Evolutionary conservation across 2,888 invertebrate species (phyloP).

Genomic region (Ectropis crepuscularia): DNA sequence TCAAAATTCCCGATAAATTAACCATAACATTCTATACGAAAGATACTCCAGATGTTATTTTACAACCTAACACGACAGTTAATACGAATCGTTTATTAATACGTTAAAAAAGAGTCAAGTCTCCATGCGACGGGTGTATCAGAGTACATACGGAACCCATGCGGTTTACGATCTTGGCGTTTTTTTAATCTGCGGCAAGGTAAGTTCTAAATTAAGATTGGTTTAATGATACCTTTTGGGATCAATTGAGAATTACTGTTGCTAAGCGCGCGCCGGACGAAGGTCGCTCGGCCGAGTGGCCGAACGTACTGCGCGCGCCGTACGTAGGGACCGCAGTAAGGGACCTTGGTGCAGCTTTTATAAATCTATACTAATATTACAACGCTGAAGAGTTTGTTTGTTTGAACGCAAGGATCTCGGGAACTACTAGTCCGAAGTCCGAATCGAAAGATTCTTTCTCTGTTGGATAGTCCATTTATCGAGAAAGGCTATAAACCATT

Average conservation of each 20-base stretch:
- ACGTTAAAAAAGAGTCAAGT: constrained; percentile 25
- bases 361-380: neutral
- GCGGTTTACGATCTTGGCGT: constrained; percentile 48
- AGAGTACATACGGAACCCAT: constrained; percentile 46
- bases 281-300: constrained; percentile 41
- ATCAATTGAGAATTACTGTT: constrained; percentile 59
- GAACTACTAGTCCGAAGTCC: too few species aligned
- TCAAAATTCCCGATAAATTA: too few species aligned
- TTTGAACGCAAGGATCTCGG: too few species aligned
- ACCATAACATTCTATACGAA: too few species aligned
- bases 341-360: constrained; percentile 1
- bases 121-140: constrained; percentile 11
- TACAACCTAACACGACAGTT: neutral
- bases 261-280: constrained; percentile 49
- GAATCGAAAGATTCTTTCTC: too few species aligned
- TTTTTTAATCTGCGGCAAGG: constrained; percentile 55
- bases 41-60: too few species aligned
- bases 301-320: constrained; percentile 12
- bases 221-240: constrained; percentile 63
- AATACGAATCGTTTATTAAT: constrained; percentile 9
- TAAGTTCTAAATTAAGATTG: constrained; percentile 63
- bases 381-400: too few species aligned
- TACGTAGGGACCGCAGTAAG: constrained; percentile 4
- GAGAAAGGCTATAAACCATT: too few species aligned
- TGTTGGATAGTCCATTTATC: too few species aligned